Evolutionary conservation across 2,113 vertebrate species (phyloP), one percentile per base, ranked within the genome.

Genomic region (Leptosomus discolor): DNA sequence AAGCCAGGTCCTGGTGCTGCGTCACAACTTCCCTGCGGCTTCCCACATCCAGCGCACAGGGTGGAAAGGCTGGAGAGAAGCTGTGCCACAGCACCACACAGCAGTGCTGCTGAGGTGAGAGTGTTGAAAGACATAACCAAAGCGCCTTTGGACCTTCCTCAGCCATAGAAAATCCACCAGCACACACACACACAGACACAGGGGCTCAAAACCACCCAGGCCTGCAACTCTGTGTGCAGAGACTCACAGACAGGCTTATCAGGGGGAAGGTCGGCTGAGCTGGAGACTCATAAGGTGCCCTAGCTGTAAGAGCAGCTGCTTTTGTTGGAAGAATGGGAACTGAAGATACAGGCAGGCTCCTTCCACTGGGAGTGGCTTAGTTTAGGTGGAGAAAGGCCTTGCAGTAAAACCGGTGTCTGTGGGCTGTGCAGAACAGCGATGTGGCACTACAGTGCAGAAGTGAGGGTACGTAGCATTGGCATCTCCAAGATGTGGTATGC

Each of bases 171-270:
- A 14, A 46, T 32, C 46, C 34, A 39, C 27, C n/a, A 50, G 70
- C 3, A 2, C 30, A 11, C 60, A 12, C 0, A 1, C 29, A 39
- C 12, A 5, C 30, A 14, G 0, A 1, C 27, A 54, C 9, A 5
- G 26, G 24, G 60, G 21, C 61, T 87, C 20, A 86, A 64, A 86
- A 37, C 36, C 61, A 37, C 36, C 5, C 36, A 79, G 57, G 61
- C 15, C 50, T 56, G 7, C 36, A 58, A 3, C 21, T 73, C 43
- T 37, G 3, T 29, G 7, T 12, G 16, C n/a, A 67, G 51, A 56
- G 57, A 6, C 56, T 53, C 21, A 36, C 19, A 71, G 23, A 27
- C 6, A 21, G 27, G 34, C 30, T 71, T 61, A 30, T 36, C 13
- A 27, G 51, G 22, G 60, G 27, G 18, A 54, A 80, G 58, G 19